phyloP scores from a whole-genome alignment of 1,140 invertebrate genomes.

The Drosophila triauraria region DNA sequence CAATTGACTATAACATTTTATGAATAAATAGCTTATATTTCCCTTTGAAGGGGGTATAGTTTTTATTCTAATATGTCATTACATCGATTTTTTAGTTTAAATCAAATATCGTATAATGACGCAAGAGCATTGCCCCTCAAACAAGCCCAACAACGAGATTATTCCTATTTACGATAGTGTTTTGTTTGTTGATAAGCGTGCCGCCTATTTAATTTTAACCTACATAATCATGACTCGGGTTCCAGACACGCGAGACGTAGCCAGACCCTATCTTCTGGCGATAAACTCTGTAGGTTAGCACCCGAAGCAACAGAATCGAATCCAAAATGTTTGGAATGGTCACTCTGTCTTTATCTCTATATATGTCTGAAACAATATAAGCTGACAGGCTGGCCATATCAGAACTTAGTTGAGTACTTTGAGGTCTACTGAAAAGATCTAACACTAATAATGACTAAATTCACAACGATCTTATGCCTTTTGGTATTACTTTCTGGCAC shows the following conservation, averaged over 20 bases:
- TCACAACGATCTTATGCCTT: background rate
- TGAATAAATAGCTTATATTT: too few relatives aligned
- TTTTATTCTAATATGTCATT: too few relatives aligned
- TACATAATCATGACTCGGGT: constrained; percentile 28
- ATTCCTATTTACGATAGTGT: background rate
- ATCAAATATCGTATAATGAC: background rate
- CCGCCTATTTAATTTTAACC: background rate
- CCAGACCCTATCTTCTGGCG: background rate
- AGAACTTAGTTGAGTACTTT: constrained; percentile 10
- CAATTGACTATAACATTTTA: too few relatives aligned
- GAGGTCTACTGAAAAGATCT: background rate
- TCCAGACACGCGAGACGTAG: background rate
- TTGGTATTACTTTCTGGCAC: constrained; percentile 4
- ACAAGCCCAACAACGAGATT: background rate
- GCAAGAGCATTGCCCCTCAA: background rate
- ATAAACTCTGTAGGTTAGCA: constrained; percentile 5
- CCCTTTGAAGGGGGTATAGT: too few relatives aligned
- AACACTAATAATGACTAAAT: constrained; percentile 13
- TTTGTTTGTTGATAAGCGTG: constrained; percentile 14
- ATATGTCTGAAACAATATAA: constrained; percentile 5
- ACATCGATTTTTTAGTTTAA: background rate
- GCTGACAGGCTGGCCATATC: background rate
- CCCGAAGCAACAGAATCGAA: background rate
- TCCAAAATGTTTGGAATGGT: background rate
- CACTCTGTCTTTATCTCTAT: background rate